phyloP scores from a whole-genome alignment of 2,797 vertebrate genomes.

The Limosa lapponica region DNA sequence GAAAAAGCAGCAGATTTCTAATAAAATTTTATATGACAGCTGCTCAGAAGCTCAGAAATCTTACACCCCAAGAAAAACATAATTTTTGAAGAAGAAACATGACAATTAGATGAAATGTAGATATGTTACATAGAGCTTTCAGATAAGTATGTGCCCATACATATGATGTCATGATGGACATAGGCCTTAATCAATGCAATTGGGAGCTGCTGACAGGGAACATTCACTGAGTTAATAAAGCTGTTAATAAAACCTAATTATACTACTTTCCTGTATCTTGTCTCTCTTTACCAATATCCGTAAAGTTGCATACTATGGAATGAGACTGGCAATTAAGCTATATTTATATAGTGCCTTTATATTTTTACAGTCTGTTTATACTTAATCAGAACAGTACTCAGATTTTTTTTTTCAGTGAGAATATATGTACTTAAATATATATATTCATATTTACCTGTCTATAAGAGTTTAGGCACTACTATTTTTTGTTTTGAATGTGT shows the following conservation, averaged over 20 bases:
- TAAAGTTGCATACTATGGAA: neutral
- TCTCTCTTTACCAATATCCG: neutral
- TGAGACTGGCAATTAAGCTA: neutral
- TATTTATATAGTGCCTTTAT: neutral
- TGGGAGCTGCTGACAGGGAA: neutral
- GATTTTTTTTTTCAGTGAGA: neutral
- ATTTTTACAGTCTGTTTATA: neutral
- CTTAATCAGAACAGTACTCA: neutral
- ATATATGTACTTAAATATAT: neutral
- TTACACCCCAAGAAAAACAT: neutral
- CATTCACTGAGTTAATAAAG: neutral
- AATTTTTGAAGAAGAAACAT: neutral
- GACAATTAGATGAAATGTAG: neutral
- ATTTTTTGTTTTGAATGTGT: neutral
- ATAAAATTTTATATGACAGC: neutral
- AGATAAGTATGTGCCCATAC: neutral
- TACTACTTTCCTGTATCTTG: neutral
- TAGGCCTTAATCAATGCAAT: neutral
- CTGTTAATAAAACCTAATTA: neutral
- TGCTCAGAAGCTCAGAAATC: neutral
- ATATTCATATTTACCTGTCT: neutral
- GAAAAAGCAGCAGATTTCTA: neutral
- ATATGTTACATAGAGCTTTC: neutral
- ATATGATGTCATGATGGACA: neutral
- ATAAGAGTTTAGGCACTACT: neutral